Percentiles rank a stretch among this genome's conserved stretches.
These are phyloP conservation scores for Sycobia sp. DNA, from an alignment of 1,140 invertebrate genomes.

Conservation along the genomic window DNA sequence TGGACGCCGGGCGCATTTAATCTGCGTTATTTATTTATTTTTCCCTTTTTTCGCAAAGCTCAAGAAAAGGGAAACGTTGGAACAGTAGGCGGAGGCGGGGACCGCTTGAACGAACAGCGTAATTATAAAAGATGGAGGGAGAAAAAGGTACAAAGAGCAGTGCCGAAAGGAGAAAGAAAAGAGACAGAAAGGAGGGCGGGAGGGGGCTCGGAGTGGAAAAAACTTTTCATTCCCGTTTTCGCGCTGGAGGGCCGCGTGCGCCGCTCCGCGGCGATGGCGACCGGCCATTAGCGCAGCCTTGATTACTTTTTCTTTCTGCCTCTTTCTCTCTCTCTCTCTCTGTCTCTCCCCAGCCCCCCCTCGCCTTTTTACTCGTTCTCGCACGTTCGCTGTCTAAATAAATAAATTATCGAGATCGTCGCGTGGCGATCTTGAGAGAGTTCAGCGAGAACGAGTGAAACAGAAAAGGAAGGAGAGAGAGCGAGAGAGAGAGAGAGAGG, in stretches of 20 bases:
- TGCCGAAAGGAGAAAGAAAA: slow-evolving; percentile 26
- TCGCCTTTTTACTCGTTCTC: slow-evolving; percentile 31
- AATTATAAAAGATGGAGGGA: slow-evolving; percentile 55
- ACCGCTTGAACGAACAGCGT: slow-evolving; percentile 44
- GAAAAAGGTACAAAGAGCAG: slow-evolving; percentile 39
- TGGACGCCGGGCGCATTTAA: slow-evolving; percentile 53
- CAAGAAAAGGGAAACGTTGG: not conserved
- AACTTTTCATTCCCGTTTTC: slow-evolving; percentile 43
- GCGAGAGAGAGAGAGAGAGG: too few relatives aligned
- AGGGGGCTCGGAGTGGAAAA: slow-evolving; percentile 41
- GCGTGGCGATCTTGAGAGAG: slow-evolving; percentile 33
- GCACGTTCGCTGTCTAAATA: slow-evolving; percentile 55
- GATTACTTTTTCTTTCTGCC: slow-evolving; percentile 64
- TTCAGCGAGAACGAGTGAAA: too few relatives aligned
- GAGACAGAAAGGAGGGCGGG: slow-evolving; percentile 4
- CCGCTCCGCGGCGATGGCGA: slow-evolving; percentile 34
- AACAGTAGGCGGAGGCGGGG: not conserved
- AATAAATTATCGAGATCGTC: slow-evolving; percentile 61
- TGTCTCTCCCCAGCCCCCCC: slow-evolving; percentile 30
- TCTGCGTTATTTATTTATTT: slow-evolving; percentile 60
- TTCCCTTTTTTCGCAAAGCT: slow-evolving; percentile 25
- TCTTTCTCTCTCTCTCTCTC: slow-evolving; percentile 44
- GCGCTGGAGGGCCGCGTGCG: not conserved
- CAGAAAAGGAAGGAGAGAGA: too few relatives aligned
- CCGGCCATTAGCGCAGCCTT: slow-evolving; percentile 61